These are phyloP conservation scores for Hydrozoanthus gracilis DNA, from an alignment of 92 coral and sea anemone genomes.

Conservation along the genomic window DNA sequence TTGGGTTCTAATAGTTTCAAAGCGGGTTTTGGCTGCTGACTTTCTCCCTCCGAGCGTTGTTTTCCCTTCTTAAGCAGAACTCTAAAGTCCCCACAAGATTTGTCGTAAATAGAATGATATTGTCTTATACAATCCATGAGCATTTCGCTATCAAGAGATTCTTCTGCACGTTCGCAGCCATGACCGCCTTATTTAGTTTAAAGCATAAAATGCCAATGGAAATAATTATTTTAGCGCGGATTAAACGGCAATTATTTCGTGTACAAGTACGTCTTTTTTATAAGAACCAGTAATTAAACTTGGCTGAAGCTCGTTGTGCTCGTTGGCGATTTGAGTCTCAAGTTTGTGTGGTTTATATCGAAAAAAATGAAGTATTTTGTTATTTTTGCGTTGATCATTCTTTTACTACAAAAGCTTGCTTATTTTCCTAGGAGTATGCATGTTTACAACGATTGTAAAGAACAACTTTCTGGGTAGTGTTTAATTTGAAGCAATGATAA, in stretches of 20 bases:
- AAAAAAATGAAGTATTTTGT: too few species aligned
- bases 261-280: too few species aligned
- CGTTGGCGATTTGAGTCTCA: too few species aligned
- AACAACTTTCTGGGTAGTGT: too few species aligned
- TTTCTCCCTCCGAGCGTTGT: neutral
- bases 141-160: neutral
- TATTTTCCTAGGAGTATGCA: too few species aligned
- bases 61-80: neutral
- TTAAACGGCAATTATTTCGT: neutral
- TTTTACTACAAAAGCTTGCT: too few species aligned
- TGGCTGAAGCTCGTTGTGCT: too few species aligned
- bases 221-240: neutral
- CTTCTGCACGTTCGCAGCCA: neutral
- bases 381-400: too few species aligned
- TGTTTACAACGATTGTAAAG: too few species aligned
- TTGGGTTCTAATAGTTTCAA: neutral
- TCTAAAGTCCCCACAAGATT: neutral
- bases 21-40: neutral
- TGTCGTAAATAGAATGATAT: neutral
- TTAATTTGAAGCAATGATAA: too few species aligned
- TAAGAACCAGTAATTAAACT: too few species aligned
- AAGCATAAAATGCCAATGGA: neutral
- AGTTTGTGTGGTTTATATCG: too few species aligned
- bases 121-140: neutral
- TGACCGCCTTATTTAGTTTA: neutral